A percentile compares a stretch with the other conserved stretches of the same genome.
Conservation (phyloP, 2,888 invertebrate species). For the Torymus auratus region DNA sequence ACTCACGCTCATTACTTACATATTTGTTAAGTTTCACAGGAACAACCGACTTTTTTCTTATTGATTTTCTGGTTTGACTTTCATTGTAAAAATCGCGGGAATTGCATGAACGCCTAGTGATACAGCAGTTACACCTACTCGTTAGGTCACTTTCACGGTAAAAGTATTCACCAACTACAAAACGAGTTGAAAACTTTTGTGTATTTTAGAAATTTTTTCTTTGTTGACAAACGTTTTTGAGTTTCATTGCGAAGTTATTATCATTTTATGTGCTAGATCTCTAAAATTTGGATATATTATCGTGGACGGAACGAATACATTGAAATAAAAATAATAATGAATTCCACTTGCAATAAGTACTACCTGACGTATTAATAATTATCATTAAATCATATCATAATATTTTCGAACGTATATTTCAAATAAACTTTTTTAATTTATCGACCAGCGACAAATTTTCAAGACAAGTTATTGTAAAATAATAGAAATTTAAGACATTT, state of each 20-base stretch:
- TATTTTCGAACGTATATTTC: background rate
- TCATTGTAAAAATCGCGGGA: slow-evolving; percentile 31
- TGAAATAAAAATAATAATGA: slow-evolving; percentile 27
- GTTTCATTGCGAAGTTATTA: slow-evolving; percentile 15
- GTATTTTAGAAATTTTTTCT: background rate
- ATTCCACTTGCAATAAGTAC: slow-evolving; percentile 36
- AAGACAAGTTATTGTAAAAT: too few relatives aligned
- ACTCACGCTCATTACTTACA: slow-evolving; percentile 21
- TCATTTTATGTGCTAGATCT: background rate
- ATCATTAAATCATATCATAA: background rate
- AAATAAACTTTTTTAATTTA: slow-evolving; percentile 15
- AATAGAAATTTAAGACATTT: too few relatives aligned
- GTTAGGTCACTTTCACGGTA: slow-evolving; percentile 38
- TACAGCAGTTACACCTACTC: slow-evolving; percentile 35
- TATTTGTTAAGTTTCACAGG: slow-evolving; percentile 49
- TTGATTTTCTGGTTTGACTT: slow-evolving; percentile 44
- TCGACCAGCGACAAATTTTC: slow-evolving; percentile 31
- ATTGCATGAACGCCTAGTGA: slow-evolving; percentile 21
- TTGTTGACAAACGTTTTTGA: background rate
- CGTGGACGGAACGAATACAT: slow-evolving; percentile 36
- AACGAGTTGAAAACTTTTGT: background rate
- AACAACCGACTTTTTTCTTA: slow-evolving; percentile 48
- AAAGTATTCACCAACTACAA: slow-evolving; percentile 10
- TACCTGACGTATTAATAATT: slow-evolving; percentile 10
- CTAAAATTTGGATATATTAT: slow-evolving; percentile 8